Percentiles rank a stretch among this genome's conserved stretches.
phyloP scores from a whole-genome alignment of 2,888 invertebrate genomes.

The Mayetiola destructor region DNA sequence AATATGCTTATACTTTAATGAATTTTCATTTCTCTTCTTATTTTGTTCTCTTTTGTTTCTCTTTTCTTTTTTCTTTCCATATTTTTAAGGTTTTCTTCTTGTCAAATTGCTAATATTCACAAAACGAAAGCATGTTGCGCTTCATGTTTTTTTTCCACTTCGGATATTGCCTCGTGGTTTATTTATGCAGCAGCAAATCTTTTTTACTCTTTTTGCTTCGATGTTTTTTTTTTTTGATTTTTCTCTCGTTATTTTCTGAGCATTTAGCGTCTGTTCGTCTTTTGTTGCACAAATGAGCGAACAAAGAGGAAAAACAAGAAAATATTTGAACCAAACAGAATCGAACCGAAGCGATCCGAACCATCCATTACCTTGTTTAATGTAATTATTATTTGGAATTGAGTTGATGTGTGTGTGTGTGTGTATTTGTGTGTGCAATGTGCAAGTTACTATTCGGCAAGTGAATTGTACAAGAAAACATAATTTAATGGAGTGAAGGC shows the following conservation, averaged over 20 bases:
- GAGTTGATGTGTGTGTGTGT: too few species aligned
- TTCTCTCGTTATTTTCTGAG: background rate
- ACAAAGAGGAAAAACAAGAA: too few species aligned
- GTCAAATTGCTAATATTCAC: conserved; percentile 2
- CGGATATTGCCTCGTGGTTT: conserved; percentile 10
- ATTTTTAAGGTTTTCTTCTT: background rate
- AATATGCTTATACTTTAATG: too few species aligned
- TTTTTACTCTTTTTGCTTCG: background rate
- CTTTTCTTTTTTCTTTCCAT: background rate
- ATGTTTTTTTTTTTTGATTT: background rate
- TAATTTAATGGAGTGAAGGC: background rate
- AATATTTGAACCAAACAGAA: too few species aligned
- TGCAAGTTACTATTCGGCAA: background rate
- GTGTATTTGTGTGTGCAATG: too few species aligned
- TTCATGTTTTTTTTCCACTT: conserved; percentile 2
- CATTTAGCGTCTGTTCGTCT: too few species aligned
- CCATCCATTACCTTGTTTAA: conserved; percentile 10
- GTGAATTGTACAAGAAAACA: background rate
- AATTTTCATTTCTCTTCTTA: background rate
- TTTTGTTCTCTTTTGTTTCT: background rate
- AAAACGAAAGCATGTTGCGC: too few species aligned
- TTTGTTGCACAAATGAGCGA: too few species aligned
- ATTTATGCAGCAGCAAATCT: too few species aligned
- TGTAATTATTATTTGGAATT: conserved; percentile 3
- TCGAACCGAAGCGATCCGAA: background rate